Base-by-base conservation (phyloP, 2,888 invertebrate genomes). In the Ichneumoninae sp. region DNA sequence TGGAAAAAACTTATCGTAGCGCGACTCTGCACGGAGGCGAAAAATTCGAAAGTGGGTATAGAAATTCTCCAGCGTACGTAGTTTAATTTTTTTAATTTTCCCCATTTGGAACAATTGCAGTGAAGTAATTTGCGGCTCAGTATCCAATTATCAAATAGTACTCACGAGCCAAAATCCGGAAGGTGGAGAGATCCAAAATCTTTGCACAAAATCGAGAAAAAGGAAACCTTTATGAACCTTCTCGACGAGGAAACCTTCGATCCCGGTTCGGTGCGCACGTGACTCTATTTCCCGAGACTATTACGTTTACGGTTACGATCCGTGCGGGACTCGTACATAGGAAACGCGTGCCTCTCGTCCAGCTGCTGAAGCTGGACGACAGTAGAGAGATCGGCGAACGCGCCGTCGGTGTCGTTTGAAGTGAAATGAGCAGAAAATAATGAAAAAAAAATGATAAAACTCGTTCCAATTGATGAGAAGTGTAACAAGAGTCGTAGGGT, bases 221-320 rank as follows among this genome's bases (percentile, higher is more conserved):
- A 76, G 13, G 36, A 40, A 63, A n/a, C 33, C 13, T 60, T 63
- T 22, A 33, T 19, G 36, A 8, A 40, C 44, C 60, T 44, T 76
- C 68, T 50, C 26, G 8, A 40, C 60, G 70, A 69, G 70, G 30
- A 76, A 81, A 40, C 60, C 65, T 76, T 54, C 50, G 63, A 22
- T 6, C 22, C 47, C 50, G 74, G 22, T 44, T 63, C 73, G 69
- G 57, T 57, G 66, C 66, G 85, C 88, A 88, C 87, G 89, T 89
- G 89, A 89, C 84, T 88, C 87, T 86, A 88, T 89, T 87, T 85
- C 79, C 83, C 36, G 69, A 81, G 85, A 73, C 81, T 84, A 87
- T 89, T 83, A 79, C 87, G 76, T 87, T 85, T 83, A 83, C 82
- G 82, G 84, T 85, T 81, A 85, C 85, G 81, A 77, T 83, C 80